Evolutionary conservation across 2,888 invertebrate genomes (phyloP), one percentile per base, ranked within the genome.

Genomic region (Stramonita haemastoma): DNA sequence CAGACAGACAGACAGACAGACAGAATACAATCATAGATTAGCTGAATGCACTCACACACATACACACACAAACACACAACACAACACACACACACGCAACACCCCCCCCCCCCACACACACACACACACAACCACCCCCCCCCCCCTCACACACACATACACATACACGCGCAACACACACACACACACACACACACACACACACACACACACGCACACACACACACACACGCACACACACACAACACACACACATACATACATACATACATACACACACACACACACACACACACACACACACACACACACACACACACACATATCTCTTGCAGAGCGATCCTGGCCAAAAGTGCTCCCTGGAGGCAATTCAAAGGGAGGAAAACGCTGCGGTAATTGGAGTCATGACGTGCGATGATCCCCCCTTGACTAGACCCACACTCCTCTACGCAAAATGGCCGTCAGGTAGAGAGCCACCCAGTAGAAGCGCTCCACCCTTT

Each of bases 311-410:
- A n/a, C 73, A 73, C 73, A 22, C n/a, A 8, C 73, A 26, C n/a
- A 11, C 73, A 29, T n/a, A 60, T 1, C 22, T 60, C 60, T 60
- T 4, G 60, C 60, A 60, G 60, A 60, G 13, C 22, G 60, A 60
- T 60, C 60, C 22, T 15, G 6, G 22, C 60, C 22, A 15, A 60
- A n/a, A 60, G 60, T 60, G 60, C 32, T 79, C 77, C 77, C 77
- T 13, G 32, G 77, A 79, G 77, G 26, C 77, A 19, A 79, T 32
- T 79, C 77, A 79, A 79, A 79, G 77, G 77, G 77, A 79, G 26
- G 77, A 32, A 34, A 79, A 79, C 77, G 19, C 77, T 15, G 8
- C 34, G 77, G 34, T 79, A 79, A 79, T 79, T 79, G 77, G 77
- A 79, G 77, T 79, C 77, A 79, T 79, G 77, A 79, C 77, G 77